phyloP scores from a whole-genome alignment of 2,888 invertebrate genomes.

The Entomobrya multifasciata region DNA sequence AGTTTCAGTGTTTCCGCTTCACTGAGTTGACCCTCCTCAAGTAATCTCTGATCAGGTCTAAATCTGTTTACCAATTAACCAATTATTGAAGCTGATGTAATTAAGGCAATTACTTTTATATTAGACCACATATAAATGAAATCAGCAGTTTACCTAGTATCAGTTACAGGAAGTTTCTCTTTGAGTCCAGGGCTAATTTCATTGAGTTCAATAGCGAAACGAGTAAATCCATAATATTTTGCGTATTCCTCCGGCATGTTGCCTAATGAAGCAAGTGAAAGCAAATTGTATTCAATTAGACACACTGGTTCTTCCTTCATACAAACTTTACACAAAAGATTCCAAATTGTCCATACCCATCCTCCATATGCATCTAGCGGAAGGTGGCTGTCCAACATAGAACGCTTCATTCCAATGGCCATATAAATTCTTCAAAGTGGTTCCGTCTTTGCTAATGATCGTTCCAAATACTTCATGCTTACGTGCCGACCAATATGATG shows the following conservation, averaged over 20 bases:
- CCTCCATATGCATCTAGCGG: conserved; percentile 89
- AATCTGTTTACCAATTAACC: conserved; percentile 82
- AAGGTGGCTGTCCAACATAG: conserved; percentile 87
- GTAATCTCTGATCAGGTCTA: conserved; percentile 88
- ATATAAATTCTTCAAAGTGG: conserved; percentile 85
- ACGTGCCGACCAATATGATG: conserved; percentile 89
- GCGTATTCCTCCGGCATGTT: conserved; percentile 91
- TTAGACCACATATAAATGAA: too few relatives aligned
- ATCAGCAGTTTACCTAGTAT: conserved; percentile 85
- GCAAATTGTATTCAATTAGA: too few relatives aligned
- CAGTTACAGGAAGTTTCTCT: conserved; percentile 87
- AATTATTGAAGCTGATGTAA: neutral
- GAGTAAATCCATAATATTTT: conserved; percentile 91
- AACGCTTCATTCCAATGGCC: conserved; percentile 93
- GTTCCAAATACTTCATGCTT: conserved; percentile 89
- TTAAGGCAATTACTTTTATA: too few relatives aligned
- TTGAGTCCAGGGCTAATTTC: conserved; percentile 86
- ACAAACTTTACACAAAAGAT: neutral
- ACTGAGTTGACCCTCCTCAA: conserved; percentile 88
- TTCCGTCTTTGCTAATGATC: conserved; percentile 84
- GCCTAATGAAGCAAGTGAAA: too few relatives aligned
- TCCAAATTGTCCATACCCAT: conserved; percentile 83
- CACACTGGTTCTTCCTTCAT: neutral
- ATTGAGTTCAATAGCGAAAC: conserved; percentile 92
- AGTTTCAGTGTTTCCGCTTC: conserved; percentile 88